Evolutionary conservation across 1,140 invertebrate species (phyloP).

Genomic region (Pseudoatta argentina): DNA sequence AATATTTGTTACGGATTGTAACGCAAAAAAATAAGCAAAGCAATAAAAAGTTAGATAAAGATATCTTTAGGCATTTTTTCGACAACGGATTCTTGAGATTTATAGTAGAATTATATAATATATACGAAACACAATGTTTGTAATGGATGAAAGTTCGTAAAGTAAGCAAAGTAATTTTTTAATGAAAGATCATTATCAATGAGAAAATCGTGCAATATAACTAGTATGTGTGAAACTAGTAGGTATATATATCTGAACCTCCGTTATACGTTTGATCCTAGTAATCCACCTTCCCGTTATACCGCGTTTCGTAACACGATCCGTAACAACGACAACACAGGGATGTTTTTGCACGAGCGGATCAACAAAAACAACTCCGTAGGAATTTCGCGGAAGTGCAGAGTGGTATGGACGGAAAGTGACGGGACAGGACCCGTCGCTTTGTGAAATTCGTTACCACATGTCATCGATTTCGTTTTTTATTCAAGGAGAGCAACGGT

Average conservation of each 20-base stretch:
- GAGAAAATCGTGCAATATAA: slow-evolving; percentile 4
- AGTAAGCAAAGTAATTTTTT: not conserved
- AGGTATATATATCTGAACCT: slow-evolving; percentile 1
- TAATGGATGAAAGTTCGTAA: not conserved
- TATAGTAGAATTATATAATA: not conserved
- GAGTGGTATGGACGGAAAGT: slow-evolving; percentile 1
- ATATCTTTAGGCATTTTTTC: not conserved
- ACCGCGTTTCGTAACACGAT: slow-evolving; percentile 42
- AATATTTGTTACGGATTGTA: no score
- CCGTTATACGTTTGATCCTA: slow-evolving; percentile 5
- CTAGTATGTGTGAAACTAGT: no score
- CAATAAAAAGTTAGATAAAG: not conserved
- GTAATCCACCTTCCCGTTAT: slow-evolving; percentile 11
- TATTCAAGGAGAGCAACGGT: not conserved
- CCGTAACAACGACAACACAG: not conserved
- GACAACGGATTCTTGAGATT: not conserved
- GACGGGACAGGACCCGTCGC: not conserved
- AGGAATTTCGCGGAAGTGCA: slow-evolving; percentile 1
- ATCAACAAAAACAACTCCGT: slow-evolving; percentile 23
- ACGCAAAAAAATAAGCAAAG: not conserved
- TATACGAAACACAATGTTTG: not conserved
- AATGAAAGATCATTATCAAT: not conserved
- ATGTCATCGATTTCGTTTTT: slow-evolving; percentile 19
- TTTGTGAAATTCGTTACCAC: slow-evolving; percentile 48
- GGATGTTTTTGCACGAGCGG: slow-evolving; percentile 21